Percentiles rank a stretch among this genome's conserved stretches.
phyloP scores from a whole-genome alignment of 1,140 invertebrate genomes.

The Drosophila albomicans region DNA sequence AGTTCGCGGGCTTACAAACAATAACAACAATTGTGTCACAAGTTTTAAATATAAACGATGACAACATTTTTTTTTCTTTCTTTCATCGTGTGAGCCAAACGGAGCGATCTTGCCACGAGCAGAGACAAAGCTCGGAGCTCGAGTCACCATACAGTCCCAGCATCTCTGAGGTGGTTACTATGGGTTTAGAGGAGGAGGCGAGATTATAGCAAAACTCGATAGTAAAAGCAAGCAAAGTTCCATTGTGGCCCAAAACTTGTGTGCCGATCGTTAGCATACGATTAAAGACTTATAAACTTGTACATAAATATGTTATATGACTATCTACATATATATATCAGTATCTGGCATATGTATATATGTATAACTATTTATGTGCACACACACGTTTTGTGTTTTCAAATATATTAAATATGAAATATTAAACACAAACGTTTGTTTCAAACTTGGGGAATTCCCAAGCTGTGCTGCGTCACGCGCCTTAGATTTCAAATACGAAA shows the following conservation, averaged over 20 bases:
- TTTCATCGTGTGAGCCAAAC: constrained; percentile 42
- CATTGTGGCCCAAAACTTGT: constrained; percentile 60
- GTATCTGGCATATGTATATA: too few relatives aligned
- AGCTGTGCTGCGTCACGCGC: constrained; percentile 63
- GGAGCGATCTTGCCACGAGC: constrained; percentile 58
- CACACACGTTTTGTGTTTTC: neutral
- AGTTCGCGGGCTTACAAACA: constrained; percentile 54
- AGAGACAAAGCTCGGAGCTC: constrained; percentile 7
- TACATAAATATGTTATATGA: constrained; percentile 23
- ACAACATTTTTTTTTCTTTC: constrained; percentile 60
- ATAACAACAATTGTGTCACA: constrained; percentile 82
- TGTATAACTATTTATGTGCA: too few relatives aligned
- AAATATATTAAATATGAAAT: constrained; percentile 52
- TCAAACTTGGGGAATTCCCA: constrained; percentile 79
- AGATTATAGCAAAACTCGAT: constrained; percentile 47
- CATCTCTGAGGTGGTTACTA: constrained; percentile 28
- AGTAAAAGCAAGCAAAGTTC: constrained; percentile 64
- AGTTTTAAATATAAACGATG: constrained; percentile 81
- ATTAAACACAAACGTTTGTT: constrained; percentile 69
- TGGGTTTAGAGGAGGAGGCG: constrained; percentile 9
- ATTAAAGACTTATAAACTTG: constrained; percentile 61
- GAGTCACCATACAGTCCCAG: constrained; percentile 7
- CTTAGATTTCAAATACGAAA: constrained; percentile 35
- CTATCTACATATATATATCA: constrained; percentile 36
- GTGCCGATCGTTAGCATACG: constrained; percentile 78